Conservation (phyloP, 2,797 vertebrate species). For the Anolis apletophallus region DNA sequence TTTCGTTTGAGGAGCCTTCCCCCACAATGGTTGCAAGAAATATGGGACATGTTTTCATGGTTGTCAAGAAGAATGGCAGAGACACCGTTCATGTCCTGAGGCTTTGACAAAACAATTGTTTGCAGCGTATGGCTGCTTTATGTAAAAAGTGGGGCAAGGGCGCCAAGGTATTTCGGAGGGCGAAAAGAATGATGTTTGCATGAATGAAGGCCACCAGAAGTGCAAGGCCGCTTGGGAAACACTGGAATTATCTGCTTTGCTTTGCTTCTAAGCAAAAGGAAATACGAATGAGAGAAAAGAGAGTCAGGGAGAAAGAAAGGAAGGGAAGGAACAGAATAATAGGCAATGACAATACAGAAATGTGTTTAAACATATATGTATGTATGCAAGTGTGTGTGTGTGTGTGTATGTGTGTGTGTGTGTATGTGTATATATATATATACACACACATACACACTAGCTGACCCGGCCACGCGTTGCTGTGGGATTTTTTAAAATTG, state of each 20-base stretch:
- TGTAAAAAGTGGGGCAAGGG: constrained; percentile 31
- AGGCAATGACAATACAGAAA: constrained; percentile 15
- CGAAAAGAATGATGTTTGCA: constrained; percentile 4
- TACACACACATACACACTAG: no score
- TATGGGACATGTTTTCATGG: constrained; percentile 17
- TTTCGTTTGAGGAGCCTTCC: constrained; percentile 2
- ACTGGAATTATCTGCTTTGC: background rate
- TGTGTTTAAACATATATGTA: constrained; percentile 19
- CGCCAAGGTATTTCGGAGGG: constrained; percentile 17
- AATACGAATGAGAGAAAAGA: background rate
- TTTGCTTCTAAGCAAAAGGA: background rate
- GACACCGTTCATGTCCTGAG: background rate
- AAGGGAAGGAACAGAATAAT: background rate
- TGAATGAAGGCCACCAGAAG: background rate
- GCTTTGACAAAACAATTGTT: constrained; percentile 21
- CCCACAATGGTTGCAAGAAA: constrained; percentile 31
- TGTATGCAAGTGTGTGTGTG: no score
- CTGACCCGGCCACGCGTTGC: no score
- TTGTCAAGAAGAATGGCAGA: background rate
- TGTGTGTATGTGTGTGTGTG: no score
- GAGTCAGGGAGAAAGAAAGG: no score
- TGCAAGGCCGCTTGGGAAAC: background rate
- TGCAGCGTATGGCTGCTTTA: constrained; percentile 34
- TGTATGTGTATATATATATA: no score
- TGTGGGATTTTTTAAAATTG: no score